Evolutionary conservation across 2,797 vertebrate species (phyloP).

Genomic region (Mormyrus proboscirostris): DNA sequence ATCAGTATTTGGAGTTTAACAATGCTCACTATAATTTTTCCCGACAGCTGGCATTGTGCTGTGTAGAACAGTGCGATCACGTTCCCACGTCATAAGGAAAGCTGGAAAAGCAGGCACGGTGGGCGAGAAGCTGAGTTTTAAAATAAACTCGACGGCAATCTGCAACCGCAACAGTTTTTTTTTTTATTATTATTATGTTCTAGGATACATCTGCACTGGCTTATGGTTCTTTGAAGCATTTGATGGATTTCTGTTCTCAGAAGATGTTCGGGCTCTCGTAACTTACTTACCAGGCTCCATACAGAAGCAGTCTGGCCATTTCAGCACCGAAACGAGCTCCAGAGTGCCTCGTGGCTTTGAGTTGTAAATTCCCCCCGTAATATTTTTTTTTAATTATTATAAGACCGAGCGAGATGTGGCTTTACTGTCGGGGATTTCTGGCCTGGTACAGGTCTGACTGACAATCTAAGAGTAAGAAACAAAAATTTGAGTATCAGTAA

Average conservation of each 20-base stretch:
- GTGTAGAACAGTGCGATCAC: background rate
- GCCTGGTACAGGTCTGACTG: background rate
- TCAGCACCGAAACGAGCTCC: background rate
- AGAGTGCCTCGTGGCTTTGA: background rate
- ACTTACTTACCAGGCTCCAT: background rate
- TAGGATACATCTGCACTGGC: constrained; percentile 12
- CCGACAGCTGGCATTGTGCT: background rate
- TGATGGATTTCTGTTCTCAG: constrained; percentile 20
- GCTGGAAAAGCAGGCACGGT: background rate
- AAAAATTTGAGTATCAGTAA: background rate
- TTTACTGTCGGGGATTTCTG: background rate
- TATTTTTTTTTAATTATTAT: background rate
- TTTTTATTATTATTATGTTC: background rate
- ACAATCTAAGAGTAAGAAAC: background rate
- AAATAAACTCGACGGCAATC: background rate
- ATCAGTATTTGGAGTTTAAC: background rate
- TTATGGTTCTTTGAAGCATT: constrained; percentile 2
- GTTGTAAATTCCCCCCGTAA: background rate
- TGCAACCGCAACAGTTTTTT: constrained; percentile 16
- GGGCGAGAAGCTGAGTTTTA: background rate
- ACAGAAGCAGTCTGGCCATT: background rate
- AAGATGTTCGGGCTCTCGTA: background rate
- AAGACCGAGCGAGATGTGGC: background rate
- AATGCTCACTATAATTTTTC: background rate
- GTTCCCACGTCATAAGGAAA: background rate